Conservation (phyloP, 2,888 invertebrate genomes). For the Synergus laeviventris region DNA sequence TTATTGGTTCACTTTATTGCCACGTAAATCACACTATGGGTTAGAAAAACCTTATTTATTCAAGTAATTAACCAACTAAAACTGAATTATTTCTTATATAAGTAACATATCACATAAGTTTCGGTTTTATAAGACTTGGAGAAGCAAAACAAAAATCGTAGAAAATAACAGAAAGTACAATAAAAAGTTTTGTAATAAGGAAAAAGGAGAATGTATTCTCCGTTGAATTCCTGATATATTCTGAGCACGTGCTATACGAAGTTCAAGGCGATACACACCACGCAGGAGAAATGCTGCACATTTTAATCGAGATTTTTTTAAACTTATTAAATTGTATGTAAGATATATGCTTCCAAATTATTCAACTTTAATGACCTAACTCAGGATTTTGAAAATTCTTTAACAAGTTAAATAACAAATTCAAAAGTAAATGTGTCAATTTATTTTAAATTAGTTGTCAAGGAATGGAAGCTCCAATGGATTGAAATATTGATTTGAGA, state of each 20-base stretch:
- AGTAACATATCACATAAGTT: background rate
- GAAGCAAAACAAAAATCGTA: background rate
- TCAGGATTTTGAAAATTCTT: background rate
- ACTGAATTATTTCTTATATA: background rate
- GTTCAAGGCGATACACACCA: constrained; percentile 16
- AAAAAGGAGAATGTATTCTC: constrained; percentile 7
- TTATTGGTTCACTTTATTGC: no score
- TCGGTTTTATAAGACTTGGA: background rate
- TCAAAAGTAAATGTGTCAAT: background rate
- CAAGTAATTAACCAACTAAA: no score
- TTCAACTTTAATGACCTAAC: no score
- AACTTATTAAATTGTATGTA: no score
- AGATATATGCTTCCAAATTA: no score
- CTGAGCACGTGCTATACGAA: constrained; percentile 23
- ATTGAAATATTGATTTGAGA: background rate
- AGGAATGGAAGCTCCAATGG: background rate
- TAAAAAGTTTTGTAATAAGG: constrained; percentile 32
- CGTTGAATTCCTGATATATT: constrained; percentile 16
- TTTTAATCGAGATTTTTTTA: background rate
- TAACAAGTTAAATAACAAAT: background rate
- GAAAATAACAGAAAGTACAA: constrained; percentile 9
- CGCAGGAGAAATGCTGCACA: background rate
- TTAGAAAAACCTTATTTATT: no score
- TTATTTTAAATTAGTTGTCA: background rate
- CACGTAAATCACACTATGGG: no score